phyloP scores from a whole-genome alignment of 2,113 vertebrate species.

The Pipra filicauda region DNA sequence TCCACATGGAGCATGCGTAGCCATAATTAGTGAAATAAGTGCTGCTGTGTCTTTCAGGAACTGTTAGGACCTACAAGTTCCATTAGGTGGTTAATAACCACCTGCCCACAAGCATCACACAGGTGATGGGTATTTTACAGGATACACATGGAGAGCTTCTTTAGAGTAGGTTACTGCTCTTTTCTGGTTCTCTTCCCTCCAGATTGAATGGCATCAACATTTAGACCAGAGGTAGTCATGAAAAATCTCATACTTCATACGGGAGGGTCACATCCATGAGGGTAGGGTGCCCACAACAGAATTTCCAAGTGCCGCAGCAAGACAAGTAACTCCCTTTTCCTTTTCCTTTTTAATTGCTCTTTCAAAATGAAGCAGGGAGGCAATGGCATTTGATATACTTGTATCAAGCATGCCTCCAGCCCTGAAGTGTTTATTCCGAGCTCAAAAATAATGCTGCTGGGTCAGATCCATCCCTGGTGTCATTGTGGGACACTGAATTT shows the following conservation, averaged over 20 bases:
- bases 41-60: neutral
- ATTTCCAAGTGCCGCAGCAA: neutral
- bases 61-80: neutral
- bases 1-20: neutral
- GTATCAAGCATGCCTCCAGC: neutral
- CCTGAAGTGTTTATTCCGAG: neutral
- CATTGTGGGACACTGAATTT: neutral
- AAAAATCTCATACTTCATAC: neutral
- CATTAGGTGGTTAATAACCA: accelerated
- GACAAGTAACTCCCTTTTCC: neutral
- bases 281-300: neutral
- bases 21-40: neutral
- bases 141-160: neutral
- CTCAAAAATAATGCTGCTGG: neutral
- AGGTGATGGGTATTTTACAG: neutral
- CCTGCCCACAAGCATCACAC: accelerated
- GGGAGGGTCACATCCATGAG: neutral
- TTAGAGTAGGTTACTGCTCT: neutral
- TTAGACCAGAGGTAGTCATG: neutral
- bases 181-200: neutral
- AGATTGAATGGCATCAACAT: accelerated
- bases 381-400: neutral
- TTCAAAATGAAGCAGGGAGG: neutral
- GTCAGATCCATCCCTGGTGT: neutral
- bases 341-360: neutral